A percentile compares a stretch with the other conserved stretches of the same genome.
These are phyloP conservation scores for Coptodon bakossiorum DNA, from an alignment of 2,113 vertebrate species.

Conservation along the genomic window DNA sequence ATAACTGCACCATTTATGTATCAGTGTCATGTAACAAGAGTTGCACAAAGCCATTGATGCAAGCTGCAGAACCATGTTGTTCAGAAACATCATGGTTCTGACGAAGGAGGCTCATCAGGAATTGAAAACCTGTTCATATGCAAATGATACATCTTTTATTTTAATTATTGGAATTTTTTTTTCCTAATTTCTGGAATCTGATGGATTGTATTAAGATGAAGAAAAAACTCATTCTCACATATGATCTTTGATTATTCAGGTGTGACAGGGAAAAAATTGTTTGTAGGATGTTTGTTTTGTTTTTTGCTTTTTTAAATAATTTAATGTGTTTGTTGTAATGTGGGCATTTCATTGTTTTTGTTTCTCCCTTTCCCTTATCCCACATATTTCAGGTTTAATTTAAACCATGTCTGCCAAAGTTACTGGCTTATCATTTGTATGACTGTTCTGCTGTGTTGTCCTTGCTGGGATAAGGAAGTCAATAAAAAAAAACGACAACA, in stretches of 20 bases:
- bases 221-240: not conserved
- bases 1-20: not conserved
- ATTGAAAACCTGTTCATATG: not conserved
- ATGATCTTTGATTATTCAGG: not conserved
- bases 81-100: not conserved
- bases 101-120: not conserved
- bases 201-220: not conserved
- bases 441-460: slow-evolving; percentile 16
- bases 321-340: not conserved
- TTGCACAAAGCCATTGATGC: not conserved
- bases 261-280: not conserved
- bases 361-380: not conserved
- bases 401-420: slow-evolving; percentile 39
- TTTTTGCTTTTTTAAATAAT: not conserved
- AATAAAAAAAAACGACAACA: slow-evolving; percentile 37
- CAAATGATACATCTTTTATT: not conserved
- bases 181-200: not conserved
- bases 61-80: not conserved
- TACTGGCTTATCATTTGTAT: not conserved
- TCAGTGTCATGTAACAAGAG: not conserved
- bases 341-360: not conserved
- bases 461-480: slow-evolving; percentile 4
- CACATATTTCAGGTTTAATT: not conserved
- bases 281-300: not conserved
- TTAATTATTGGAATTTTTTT: not conserved